Evolutionary conservation across 2,888 invertebrate species (phyloP), one percentile per base, ranked within the genome.

Genomic region (Bellardia pandia): DNA sequence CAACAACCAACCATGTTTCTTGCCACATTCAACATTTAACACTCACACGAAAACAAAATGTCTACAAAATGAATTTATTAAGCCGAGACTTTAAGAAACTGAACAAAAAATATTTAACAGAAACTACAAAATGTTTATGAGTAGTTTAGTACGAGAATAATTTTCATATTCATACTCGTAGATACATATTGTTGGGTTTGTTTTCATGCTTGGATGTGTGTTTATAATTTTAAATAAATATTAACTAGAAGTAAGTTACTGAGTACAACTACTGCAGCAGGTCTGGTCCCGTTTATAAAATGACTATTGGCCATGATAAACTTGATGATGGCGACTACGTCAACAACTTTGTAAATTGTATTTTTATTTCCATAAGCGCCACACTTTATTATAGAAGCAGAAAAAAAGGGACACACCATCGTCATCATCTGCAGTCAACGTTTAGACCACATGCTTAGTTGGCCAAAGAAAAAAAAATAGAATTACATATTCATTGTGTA

Each of bases 101-200:
- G 45, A 60, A 11, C 48, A 80, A 40, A 37, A 71, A 60, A 3
- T 13, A 45, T 13, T 45, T 9, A 77, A 62, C 33, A 16, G 48
- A 56, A 86, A 83, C 68, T 77, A 76, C 87, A 86, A 88, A 92
- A 91, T 90, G 90, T 92, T 92, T 92, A 92, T 92, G 92, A 92
- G 91, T 91, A 89, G 91, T 91, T 92, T 45, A 48, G 58, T 75
- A 75, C 90, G 90, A 77, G 92, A 90, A 92, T 92, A 92, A 92
- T 92, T 92, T 92, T 92, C 91, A 92, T 91, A 92, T 91, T 92
- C 91, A 91, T 91, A 92, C 4, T 4, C 5, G 6, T 37, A 6
- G 37, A 6, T 37, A 33, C 33, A 4, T 76, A 91, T 90, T 91
- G 91, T 91, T 90, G 84, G 88, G 11, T 53, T 58, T 77, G 33